Base-by-base conservation (phyloP, 2,888 invertebrate genomes). In the Drosophila diplacantha region DNA sequence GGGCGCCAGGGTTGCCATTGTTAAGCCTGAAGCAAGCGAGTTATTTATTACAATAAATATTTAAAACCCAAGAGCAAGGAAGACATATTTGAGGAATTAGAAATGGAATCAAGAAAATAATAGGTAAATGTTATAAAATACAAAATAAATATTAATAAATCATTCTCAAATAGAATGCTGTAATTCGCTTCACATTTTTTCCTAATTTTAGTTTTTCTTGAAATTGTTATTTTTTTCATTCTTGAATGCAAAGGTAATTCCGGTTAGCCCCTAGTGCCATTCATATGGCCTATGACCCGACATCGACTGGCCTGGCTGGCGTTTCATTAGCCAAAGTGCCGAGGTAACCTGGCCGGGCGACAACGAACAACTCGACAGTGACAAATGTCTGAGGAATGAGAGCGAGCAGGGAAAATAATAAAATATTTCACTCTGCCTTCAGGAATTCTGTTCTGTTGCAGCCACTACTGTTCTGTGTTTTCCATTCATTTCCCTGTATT, bases 321-420 rank as follows among this genome's bases (percentile, higher is more conserved):
- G 71, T 81, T 77, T 77, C 82, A 77, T 77, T 77, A 77, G 71
- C 65, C 81, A 79, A 71, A 77, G 77, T 77, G 77, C 79, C 66
- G 53, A 39, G 41, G 24, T 56, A 44, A 57, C 51, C 57, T 44
- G 54, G 62, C 60, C 60, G 26, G 39, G 44, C 59, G 59, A 58
- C 58, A 37, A 55, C 34, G 46, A 49, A 60, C 44, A 31, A 14
- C 54, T 54, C 58, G 60, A 60, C 81, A 66, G 61, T 81, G 79
- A 81, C 75, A 77, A 78, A 82, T 77, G 75, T 44, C 69, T 43
- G 24, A 44, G 29, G 58, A 59, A 59, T 46, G 59, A 24, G 60
- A 52, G 57, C 61, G 52, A 52, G 46, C 24, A 24, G 24, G 24
- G 14, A 47, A 39, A 41, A 29, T 32, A 55, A 50, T n/a, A 53